A percentile compares a stretch with the other conserved stretches of the same genome.
Conservation (phyloP, 2,888 invertebrate species). For the Thyatira batis region DNA sequence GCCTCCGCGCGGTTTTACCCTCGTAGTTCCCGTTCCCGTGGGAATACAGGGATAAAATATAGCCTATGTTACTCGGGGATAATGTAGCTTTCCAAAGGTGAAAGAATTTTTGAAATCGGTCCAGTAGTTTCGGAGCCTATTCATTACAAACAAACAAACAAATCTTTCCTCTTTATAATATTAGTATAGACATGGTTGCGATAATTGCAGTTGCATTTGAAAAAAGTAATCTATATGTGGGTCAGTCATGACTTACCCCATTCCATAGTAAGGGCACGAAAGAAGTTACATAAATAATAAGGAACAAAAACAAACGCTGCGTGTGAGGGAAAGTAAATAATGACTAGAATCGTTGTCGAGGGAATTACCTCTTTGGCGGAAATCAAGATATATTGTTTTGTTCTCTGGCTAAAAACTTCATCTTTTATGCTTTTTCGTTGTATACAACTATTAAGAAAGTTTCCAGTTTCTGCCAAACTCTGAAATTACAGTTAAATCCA, state of each 20-base stretch:
- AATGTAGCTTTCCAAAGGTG: no score
- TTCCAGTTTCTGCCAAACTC: not conserved
- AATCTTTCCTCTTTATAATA: no score
- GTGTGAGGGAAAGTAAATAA: constrained; percentile 28
- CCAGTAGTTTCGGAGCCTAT: no score
- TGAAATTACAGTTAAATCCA: not conserved
- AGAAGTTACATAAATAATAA: constrained; percentile 27
- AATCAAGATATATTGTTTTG: constrained; percentile 35
- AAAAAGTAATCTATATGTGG: no score
- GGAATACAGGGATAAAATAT: no score
- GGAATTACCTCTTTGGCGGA: constrained; percentile 28
- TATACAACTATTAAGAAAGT: not conserved
- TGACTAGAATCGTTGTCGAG: constrained; percentile 26
- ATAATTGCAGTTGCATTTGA: no score
- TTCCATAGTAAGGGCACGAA: constrained; percentile 4
- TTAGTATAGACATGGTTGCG: no score
- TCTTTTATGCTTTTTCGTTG: not conserved
- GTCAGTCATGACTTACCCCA: constrained; percentile 3
- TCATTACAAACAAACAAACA: no score
- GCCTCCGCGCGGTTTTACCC: no score
- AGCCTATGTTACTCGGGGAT: no score
- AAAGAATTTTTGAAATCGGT: no score
- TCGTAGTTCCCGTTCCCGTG: no score
- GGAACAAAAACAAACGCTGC: constrained; percentile 21
- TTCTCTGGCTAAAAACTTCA: not conserved